Conservation (phyloP, 2,888 invertebrate species). For the Heteropelma amictum region DNA sequence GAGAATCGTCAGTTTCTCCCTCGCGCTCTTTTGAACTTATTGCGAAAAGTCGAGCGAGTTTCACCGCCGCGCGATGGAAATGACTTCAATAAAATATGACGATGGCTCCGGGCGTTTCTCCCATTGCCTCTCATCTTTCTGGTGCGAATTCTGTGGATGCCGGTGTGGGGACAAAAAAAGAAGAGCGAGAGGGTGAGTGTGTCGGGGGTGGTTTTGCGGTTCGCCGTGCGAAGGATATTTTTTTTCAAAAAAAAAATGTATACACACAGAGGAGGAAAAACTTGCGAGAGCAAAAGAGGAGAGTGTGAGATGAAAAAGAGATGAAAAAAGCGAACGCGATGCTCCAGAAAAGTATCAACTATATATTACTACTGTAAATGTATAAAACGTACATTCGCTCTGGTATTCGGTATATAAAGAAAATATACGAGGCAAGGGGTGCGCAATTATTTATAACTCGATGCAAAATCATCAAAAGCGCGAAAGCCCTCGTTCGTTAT, state of each 20-base stretch:
- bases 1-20: slow-evolving; percentile 20
- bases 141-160: slow-evolving; percentile 40
- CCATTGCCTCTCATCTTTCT: slow-evolving; percentile 49
- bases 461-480: too few species aligned
- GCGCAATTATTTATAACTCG: too few species aligned
- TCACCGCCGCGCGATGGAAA: slow-evolving; percentile 65
- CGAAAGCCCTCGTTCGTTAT: too few species aligned
- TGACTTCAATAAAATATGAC: slow-evolving; percentile 69
- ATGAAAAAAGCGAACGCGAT: too few species aligned
- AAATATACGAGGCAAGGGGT: too few species aligned
- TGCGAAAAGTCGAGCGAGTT: slow-evolving; percentile 66
- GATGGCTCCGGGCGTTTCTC: slow-evolving; percentile 59
- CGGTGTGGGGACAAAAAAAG: slow-evolving; percentile 13
- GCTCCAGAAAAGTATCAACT: too few species aligned
- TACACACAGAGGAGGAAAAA: slow-evolving; percentile 41
- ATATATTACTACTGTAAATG: too few species aligned
- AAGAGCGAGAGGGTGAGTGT: slow-evolving; percentile 23
- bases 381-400: too few species aligned
- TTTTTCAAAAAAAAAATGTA: slow-evolving; percentile 45
- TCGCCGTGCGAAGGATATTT: slow-evolving; percentile 48
- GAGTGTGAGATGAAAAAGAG: slow-evolving; percentile 16
- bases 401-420: too few species aligned
- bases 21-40: slow-evolving; percentile 66
- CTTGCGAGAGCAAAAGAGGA: slow-evolving; percentile 18
- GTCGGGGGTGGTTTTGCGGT: slow-evolving; percentile 45